Conservation (phyloP, 2,888 invertebrate species). For the Arenicola marina region DNA sequence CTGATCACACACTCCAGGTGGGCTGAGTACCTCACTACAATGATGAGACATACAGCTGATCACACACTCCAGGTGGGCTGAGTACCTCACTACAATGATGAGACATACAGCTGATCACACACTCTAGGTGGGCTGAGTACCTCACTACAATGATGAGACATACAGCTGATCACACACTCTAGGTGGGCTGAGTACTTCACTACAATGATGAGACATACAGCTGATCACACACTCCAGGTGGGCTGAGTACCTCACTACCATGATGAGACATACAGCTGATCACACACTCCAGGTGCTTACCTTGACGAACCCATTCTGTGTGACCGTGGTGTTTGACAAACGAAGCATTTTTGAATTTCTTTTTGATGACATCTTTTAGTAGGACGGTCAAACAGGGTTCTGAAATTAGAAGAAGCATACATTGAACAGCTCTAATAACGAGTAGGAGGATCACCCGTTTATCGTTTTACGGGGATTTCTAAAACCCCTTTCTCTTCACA, state of each 20-base stretch:
- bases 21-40: conserved; percentile 52
- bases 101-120: conserved; percentile 60
- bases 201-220: conserved; percentile 46
- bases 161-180: conserved; percentile 60
- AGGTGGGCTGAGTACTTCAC: conserved; percentile 57
- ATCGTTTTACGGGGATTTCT: too few relatives aligned
- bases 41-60: conserved; percentile 58
- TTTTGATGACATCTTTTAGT: conserved; percentile 42
- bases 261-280: too few relatives aligned
- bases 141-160: conserved; percentile 44
- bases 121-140: conserved; percentile 58
- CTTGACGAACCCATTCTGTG: conserved; percentile 59
- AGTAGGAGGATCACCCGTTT: too few relatives aligned
- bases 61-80: conserved; percentile 58
- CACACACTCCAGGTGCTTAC: conserved; percentile 35
- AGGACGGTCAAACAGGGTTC: conserved; percentile 50
- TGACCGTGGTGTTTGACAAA: conserved; percentile 54
- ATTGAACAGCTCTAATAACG: too few relatives aligned
- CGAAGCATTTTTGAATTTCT: conserved; percentile 54
- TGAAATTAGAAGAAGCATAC: too few relatives aligned
- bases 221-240: conserved; percentile 59
- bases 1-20: conserved; percentile 59
- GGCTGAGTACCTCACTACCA: conserved; percentile 52
- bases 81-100: conserved; percentile 49
- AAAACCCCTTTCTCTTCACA: too few relatives aligned